A percentile compares a stretch with the other conserved stretches of the same genome.
Evolutionary conservation across 2,113 vertebrate genomes (phyloP).

Genomic region (Nothobranchius furzeri): DNA sequence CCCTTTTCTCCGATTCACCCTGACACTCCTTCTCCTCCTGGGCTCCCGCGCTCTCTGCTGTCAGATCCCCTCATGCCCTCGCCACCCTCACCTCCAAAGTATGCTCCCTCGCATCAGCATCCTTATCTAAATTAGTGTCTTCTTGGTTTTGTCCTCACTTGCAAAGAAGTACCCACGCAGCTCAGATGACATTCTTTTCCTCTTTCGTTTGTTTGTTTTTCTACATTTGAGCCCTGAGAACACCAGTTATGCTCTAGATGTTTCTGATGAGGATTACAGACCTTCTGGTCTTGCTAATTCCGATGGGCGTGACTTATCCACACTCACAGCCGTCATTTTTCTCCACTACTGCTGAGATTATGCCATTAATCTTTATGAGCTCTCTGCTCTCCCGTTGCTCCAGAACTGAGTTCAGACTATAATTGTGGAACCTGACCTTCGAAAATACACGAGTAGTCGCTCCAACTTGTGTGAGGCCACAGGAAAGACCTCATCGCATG

Average conservation of each 20-base stretch:
- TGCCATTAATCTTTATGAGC: slow-evolving; percentile 41
- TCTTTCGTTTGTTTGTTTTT: neutral
- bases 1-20: slow-evolving; percentile 23
- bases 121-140: slow-evolving; percentile 23
- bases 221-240: too few relatives aligned
- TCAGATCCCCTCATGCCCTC: slow-evolving; percentile 24
- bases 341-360: neutral
- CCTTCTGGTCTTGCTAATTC: neutral
- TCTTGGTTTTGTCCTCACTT: neutral
- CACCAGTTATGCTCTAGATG: neutral
- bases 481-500: slow-evolving; percentile 8
- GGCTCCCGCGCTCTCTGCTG: slow-evolving; percentile 24
- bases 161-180: slow-evolving; percentile 7
- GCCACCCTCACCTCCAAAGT: slow-evolving; percentile 24
- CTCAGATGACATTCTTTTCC: neutral
- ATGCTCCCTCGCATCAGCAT: slow-evolving; percentile 39
- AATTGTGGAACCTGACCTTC: slow-evolving; percentile 18
- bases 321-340: slow-evolving; percentile 9
- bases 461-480: slow-evolving; percentile 9
- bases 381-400: neutral
- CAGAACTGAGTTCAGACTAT: slow-evolving; percentile 7
- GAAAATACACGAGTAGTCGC: neutral
- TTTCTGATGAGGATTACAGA: neutral
- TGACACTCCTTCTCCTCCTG: slow-evolving; percentile 46
- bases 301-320: slow-evolving; percentile 9